Base-by-base conservation (phyloP, 2,888 invertebrate species). In the Ophioninae sp. region DNA sequence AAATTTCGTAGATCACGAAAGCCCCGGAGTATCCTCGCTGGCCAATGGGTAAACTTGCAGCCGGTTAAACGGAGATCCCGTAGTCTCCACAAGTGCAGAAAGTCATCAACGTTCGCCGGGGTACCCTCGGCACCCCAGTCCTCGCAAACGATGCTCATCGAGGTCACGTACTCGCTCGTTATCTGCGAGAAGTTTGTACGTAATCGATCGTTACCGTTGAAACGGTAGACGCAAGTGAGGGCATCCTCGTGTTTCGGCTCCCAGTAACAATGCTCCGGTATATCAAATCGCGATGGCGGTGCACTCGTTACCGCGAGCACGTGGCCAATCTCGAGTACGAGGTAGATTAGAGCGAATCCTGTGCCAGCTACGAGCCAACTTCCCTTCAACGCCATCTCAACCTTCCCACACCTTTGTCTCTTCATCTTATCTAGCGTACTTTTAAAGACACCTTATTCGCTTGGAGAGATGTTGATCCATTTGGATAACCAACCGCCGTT, bases 221-320 rank as follows among this genome's bases (percentile, higher is more conserved):
- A 86, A 90, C 92, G 86, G 94, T 94, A 88, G 93, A 94, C 78
- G 94, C 95, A 85, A 94, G 95, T 90, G 94, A 95, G 86, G 57
- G 90, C 86, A 44, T 90, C 91, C 79, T 91, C 91, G 86, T 90
- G 91, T 74, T 87, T 86, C 30, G 89, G 87, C 78, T 93, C 91
- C 96, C 96, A 96, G 91, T 96, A 96, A 90, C 97, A 98, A 92
- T 97, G 97, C 91, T 97, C 97, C 81, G 97, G 97, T 86, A 97
- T 96, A 93, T 97, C 97, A 93, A 97, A 97, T 88, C 94, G 93
- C 69, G 95, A 91, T 59, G 93, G 92, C 77, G 93, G 93, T 50
- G 93, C 92, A 81, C 93, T 92, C 85, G 92, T 90, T 87, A 93
- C 93, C 69, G 90, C 90, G 85, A 90, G 87, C 89, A 91, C 91